These are phyloP conservation scores for Noctua fimbriata DNA, from an alignment of 2,888 invertebrate species.

Conservation along the genomic window DNA sequence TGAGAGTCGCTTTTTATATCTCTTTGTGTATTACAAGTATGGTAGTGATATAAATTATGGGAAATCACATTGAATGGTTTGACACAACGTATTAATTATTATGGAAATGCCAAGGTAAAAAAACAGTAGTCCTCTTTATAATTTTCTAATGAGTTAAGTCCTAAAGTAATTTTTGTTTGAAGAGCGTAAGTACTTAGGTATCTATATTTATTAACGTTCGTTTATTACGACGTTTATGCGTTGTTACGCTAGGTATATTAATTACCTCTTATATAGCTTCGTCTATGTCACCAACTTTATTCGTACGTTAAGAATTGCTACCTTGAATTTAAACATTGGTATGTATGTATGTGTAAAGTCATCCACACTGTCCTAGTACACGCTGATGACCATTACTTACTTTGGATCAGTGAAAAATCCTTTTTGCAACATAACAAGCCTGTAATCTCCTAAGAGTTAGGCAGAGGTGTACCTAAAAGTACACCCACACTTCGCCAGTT, in stretches of 20 bases:
- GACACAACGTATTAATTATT: background rate
- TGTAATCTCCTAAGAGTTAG: background rate
- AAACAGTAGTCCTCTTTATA: background rate
- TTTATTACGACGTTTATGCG: background rate
- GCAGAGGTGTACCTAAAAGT: background rate
- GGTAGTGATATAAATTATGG: background rate
- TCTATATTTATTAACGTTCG: background rate
- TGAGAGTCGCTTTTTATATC: background rate
- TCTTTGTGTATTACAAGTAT: background rate
- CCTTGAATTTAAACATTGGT: slow-evolving; percentile 26
- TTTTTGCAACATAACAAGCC: background rate
- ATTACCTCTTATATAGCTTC: background rate
- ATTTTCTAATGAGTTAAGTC: background rate
- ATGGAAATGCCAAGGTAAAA: background rate
- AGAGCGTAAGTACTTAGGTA: background rate
- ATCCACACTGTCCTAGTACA: background rate
- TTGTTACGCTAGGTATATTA: background rate
- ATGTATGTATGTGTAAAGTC: slow-evolving; percentile 13
- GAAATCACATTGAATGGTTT: background rate
- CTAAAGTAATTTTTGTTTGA: background rate
- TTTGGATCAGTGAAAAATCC: background rate
- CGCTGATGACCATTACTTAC: background rate
- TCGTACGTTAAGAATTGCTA: background rate
- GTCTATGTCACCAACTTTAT: slow-evolving; percentile 10
- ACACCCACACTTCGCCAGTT: background rate